Percentiles rank a stretch among this genome's conserved stretches.
Evolutionary conservation across 2,113 vertebrate species (phyloP).

Genomic region (Salvator merianae): DNA sequence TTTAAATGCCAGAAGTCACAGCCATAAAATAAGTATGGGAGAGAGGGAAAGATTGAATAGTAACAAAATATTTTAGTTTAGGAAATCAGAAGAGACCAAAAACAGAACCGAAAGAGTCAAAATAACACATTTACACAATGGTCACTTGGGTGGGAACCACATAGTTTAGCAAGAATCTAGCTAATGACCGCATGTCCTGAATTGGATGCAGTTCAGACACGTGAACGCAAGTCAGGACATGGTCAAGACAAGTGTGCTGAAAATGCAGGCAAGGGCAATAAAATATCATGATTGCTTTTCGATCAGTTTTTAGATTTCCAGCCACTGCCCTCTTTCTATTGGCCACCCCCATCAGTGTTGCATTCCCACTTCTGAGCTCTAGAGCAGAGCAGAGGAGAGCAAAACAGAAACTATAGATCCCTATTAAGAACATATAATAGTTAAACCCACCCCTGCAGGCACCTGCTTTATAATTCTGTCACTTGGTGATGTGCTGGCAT

Average conservation of each 20-base stretch:
- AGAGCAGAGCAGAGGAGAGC: neutral
- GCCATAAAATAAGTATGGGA: neutral
- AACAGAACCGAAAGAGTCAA: neutral
- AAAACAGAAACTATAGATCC: neutral
- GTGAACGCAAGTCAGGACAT: neutral
- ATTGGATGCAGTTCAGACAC: neutral
- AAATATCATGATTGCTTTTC: neutral
- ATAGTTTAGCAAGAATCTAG: neutral
- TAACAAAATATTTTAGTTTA: too few species aligned
- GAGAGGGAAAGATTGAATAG: too few species aligned
- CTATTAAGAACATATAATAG: slow-evolving; percentile 20
- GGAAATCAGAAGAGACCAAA: too few species aligned
- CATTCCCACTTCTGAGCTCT: neutral
- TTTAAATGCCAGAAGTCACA: neutral
- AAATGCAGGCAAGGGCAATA: neutral
- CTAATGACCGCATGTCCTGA: neutral
- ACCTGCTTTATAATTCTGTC: neutral
- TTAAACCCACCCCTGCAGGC: slow-evolving; percentile 1
- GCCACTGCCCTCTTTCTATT: neutral
- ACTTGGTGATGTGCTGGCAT: neutral
- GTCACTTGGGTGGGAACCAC: neutral
- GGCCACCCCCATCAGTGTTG: neutral
- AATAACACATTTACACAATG: neutral
- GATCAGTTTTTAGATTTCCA: neutral
- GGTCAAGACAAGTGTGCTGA: neutral